A percentile compares a stretch with the other conserved stretches of the same genome.
phyloP scores from a whole-genome alignment of 2,113 vertebrate genomes.

The Chaenocephalus aceratus region DNA sequence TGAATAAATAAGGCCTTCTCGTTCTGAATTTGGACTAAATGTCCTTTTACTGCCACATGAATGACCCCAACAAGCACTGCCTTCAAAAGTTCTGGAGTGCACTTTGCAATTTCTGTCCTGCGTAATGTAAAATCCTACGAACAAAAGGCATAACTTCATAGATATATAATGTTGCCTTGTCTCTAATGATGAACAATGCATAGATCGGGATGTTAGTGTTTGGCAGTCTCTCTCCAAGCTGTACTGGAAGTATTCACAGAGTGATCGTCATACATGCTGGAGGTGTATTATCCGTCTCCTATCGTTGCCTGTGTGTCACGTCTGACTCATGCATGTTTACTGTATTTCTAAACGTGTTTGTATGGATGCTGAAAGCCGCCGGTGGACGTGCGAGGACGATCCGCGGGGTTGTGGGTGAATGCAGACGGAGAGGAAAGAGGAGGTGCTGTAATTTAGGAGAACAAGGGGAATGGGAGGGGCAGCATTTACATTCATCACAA shows the following conservation, averaged over 20 bases:
- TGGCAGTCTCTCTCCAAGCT: slow-evolving; percentile 1
- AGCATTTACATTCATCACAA: slow-evolving; percentile 78
- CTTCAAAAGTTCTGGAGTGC: background rate
- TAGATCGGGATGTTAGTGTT: slow-evolving; percentile 1
- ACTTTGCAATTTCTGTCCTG: background rate
- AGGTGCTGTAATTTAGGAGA: slow-evolving; percentile 73
- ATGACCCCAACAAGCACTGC: background rate
- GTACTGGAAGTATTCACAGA: slow-evolving; percentile 14
- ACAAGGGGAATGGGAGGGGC: slow-evolving; percentile 63
- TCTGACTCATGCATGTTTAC: slow-evolving; percentile 62
- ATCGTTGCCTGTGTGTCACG: slow-evolving; percentile 29
- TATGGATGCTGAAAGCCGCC: slow-evolving; percentile 36
- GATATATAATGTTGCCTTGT: background rate
- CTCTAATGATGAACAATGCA: background rate
- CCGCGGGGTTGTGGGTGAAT: slow-evolving; percentile 54
- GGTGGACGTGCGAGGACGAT: slow-evolving; percentile 23
- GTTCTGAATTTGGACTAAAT: background rate
- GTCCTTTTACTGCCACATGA: background rate
- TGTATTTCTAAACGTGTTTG: slow-evolving; percentile 44
- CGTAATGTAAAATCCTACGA: background rate
- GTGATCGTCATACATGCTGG: slow-evolving; percentile 21
- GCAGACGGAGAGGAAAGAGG: slow-evolving; percentile 52
- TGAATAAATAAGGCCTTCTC: too few relatives aligned
- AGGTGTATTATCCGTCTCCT: slow-evolving; percentile 30
- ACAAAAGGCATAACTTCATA: slow-evolving; percentile 4